phyloP scores from a whole-genome alignment of 2,113 vertebrate species.

The Sinocyclocheilus maitianheensis region DNA sequence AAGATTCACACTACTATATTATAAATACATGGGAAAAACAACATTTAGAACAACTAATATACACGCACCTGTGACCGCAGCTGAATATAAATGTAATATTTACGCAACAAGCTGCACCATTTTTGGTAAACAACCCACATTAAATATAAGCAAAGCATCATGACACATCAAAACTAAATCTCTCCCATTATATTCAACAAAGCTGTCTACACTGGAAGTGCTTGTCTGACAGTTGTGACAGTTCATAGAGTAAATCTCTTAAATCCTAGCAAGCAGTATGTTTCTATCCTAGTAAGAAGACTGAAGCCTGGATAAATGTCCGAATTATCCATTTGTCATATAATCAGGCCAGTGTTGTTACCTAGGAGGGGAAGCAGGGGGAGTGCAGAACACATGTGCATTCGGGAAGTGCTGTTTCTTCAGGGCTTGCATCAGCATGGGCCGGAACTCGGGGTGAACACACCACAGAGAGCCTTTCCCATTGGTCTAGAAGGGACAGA shows the following conservation, averaged over 20 bases:
- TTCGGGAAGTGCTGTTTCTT: constrained; percentile 96
- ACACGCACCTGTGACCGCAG: background rate
- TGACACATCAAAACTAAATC: background rate
- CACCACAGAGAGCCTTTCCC: constrained; percentile 99
- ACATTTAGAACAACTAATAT: background rate
- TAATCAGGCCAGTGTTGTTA: constrained; percentile 54
- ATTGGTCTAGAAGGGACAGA: constrained; percentile 82
- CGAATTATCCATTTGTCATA: background rate
- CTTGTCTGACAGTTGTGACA: background rate
- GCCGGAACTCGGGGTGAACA: constrained; percentile 96
- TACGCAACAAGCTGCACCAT: background rate
- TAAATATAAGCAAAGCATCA: background rate
- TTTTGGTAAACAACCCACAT: background rate
- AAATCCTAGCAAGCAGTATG: background rate
- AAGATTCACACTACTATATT: background rate
- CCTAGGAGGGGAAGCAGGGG: constrained; percentile 90
- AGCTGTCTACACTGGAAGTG: background rate
- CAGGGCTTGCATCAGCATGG: constrained; percentile 94
- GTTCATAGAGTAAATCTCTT: background rate
- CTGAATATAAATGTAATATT: background rate
- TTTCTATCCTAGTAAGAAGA: background rate
- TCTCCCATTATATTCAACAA: background rate
- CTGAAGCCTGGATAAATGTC: background rate
- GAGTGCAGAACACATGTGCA: constrained; percentile 88
- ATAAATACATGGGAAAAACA: too few species aligned